Base-by-base conservation (phyloP, 2,113 vertebrate species). In the Malurus alboscapulatus region DNA sequence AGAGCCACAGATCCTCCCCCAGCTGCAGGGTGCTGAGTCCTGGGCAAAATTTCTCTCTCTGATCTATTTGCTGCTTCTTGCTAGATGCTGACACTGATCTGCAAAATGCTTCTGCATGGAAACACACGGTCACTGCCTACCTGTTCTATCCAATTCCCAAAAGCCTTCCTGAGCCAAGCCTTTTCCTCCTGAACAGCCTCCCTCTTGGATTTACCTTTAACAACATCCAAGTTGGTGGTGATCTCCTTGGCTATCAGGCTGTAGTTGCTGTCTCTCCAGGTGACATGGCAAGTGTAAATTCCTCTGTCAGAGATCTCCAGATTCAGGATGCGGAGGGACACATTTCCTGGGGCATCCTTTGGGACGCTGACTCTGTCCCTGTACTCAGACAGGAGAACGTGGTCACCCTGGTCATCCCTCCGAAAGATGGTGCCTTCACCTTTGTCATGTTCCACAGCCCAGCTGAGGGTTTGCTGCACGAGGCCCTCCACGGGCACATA, bases 211-310 rank as follows among this genome's bases (percentile, higher is more conserved):
- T 97, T 91, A 97, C 96, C 96, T 97, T 92, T 96, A 32, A 89
- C 20, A 14, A 97, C 87, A 27, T 90, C 21, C 69, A 97, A 0
- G 10, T 18, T n/a, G 29, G 36, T 96, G 16, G 47, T 57, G 42
- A 92, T 88, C 34, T 97, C 92, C 68, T 17, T 95, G 27, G 61
- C 40, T 44, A 96, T 44, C 65, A 77, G 74, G 17, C 83, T 97
- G 58, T 77, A 94, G 88, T 96, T 93, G 24, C 55, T 67, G 38
- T 59, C 71, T 78, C 36, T 87, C 97, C 96, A 98, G 53, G 83
- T 95, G 59, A 98, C 97, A 55, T 92, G 94, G 65, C 97, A 98
- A 14, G 62, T 88, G 65, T 97, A 98, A 45, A n/a, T 74, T 42
- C 93, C 96, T 36, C 34, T 53, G 69, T 98, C 97, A 34, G 96